Percentiles rank a stretch among this genome's conserved stretches.
phyloP scores from a whole-genome alignment of 2,888 invertebrate genomes.

The Smittia aterrima region DNA sequence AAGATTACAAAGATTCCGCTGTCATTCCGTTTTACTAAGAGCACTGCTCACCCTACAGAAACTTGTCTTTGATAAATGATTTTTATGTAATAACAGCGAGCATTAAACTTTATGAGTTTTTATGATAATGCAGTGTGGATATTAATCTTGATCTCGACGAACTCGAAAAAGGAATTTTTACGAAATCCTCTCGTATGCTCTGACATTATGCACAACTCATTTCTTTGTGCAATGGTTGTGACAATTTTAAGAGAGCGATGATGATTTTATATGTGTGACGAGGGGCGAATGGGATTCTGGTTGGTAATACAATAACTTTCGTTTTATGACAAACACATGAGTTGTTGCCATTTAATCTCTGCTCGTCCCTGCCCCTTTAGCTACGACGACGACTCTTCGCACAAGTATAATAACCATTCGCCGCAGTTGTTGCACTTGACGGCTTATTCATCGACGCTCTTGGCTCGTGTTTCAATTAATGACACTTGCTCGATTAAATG shows the following conservation, averaged over 20 bases:
- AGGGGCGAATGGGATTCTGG: not conserved
- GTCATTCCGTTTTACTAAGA: not conserved
- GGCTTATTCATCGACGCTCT: not conserved
- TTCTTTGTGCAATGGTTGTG: not conserved
- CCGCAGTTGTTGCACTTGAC: constrained; percentile 25
- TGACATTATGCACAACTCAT: constrained; percentile 21
- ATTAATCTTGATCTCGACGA: constrained; percentile 7
- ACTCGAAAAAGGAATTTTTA: not conserved
- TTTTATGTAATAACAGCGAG: not conserved
- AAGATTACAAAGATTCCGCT: constrained; percentile 16
- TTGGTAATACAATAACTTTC: constrained; percentile 3
- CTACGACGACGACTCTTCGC: not conserved
- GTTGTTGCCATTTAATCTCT: not conserved
- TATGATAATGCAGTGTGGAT: constrained; percentile 10
- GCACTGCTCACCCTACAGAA: not conserved
- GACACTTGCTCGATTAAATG: constrained; percentile 11
- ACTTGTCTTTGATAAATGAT: constrained; percentile 15
- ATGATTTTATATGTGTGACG: not conserved
- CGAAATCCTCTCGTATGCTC: not conserved
- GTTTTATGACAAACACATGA: not conserved
- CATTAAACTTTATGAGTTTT: constrained; percentile 19
- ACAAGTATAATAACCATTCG: constrained; percentile 15
- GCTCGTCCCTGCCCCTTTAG: not conserved
- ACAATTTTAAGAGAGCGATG: not conserved
- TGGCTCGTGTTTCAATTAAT: constrained; percentile 1